Percentiles rank a stretch among this genome's conserved stretches.
phyloP scores from a whole-genome alignment of 2,113 vertebrate genomes.

The Ibidorhyncha struthersii region DNA sequence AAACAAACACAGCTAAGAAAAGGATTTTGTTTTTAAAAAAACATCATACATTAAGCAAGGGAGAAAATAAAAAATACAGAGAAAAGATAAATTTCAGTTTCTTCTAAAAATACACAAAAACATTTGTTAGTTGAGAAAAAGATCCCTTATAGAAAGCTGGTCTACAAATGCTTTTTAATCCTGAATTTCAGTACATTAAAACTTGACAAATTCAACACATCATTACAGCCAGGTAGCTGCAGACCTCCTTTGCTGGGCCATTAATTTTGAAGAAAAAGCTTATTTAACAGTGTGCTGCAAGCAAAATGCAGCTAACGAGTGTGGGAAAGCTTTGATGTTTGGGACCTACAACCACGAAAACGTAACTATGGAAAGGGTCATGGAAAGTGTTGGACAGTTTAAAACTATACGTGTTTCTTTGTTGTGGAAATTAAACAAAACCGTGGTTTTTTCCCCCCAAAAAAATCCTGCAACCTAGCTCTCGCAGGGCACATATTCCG shows the following conservation, averaged over 20 bases:
- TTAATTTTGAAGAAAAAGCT: not conserved
- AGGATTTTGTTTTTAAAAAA: not conserved
- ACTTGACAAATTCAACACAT: not conserved
- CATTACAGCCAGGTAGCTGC: not conserved
- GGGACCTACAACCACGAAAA: not conserved
- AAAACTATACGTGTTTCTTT: not conserved
- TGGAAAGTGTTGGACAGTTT: rapidly evolving
- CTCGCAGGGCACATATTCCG: rapidly evolving
- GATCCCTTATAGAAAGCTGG: not conserved
- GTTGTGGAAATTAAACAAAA: not conserved
- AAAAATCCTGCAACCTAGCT: not conserved
- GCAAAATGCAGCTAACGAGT: not conserved
- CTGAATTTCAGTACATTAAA: not conserved
- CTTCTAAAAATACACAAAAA: not conserved
- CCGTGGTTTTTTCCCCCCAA: rapidly evolving
- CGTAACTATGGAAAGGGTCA: rapidly evolving
- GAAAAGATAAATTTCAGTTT: not conserved
- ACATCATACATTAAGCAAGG: not conserved
- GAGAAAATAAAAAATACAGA: not conserved
- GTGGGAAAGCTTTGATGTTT: no score
- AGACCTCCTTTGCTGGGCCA: not conserved
- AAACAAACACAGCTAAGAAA: not conserved
- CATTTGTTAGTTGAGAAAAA: not conserved
- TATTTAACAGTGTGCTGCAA: not conserved
- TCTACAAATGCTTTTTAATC: not conserved